Evolutionary conservation across 2,797 vertebrate species (phyloP), one percentile per base, ranked within the genome.

Genomic region (Acropternis orthonyx): DNA sequence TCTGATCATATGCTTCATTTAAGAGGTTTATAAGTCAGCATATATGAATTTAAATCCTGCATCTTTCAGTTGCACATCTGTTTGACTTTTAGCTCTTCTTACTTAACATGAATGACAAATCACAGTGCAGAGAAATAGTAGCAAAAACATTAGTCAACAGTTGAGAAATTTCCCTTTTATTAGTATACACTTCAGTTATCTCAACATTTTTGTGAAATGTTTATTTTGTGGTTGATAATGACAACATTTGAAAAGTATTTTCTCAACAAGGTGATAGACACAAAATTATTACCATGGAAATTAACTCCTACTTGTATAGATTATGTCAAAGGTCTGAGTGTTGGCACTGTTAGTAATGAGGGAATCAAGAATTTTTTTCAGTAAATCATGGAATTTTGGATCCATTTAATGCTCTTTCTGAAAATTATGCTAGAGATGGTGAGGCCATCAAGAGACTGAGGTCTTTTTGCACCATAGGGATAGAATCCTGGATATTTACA

Each of bases 331-430:
- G 12, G 2, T 63, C 26, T 21, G 19, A 30, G 4, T 73, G 43
- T 44, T 0, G 0, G 43, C 14, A 54, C 11, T 3, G 2, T n/a
- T 55, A 66, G 11, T 15, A 73, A 48, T 23, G 39, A 46, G 2
- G 59, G 18, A 92, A 71, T 67, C 21, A 34, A 89, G n/a, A 78
- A 26, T 18, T 16, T 36, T 69, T 6, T 59, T 75, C 20, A 16
- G 24, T 75, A 30, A 68, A n/a, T 26, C 5, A 3, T 1, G 1
- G 17, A 51, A 73, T 76, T 74, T 76, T 28, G 6, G 1, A 3
- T 65, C 51, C 5, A 12, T 39, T 80, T 78, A 62, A 51, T 63
- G 30, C 13, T 88, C 14, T 32, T 80, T 85, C 39, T 73, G 66
- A 78, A 88, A 78, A 32, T 34, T 61, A 1, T 68, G 16, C 46